Conservation (phyloP, 2,113 vertebrate genomes). For the Hippocampus comes region DNA sequence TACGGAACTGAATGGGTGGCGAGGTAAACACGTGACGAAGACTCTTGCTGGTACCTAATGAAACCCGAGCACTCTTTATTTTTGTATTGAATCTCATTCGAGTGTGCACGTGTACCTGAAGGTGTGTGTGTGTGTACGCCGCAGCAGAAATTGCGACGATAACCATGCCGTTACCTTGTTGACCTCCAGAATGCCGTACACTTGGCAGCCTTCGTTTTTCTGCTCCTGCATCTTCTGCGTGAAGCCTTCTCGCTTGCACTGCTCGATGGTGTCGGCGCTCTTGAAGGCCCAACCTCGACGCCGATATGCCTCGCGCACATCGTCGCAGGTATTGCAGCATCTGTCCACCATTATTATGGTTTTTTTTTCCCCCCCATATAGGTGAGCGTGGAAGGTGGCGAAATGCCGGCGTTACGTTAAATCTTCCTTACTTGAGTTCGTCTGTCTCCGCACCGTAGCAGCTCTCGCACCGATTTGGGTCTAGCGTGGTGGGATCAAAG, state of each 20-base stretch:
- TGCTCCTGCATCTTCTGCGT: conserved; percentile 98
- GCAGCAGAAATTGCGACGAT: background rate
- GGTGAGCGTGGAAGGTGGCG: no score
- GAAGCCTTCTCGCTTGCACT: conserved; percentile 95
- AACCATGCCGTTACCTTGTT: conserved; percentile 80
- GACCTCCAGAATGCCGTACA: conserved; percentile 95
- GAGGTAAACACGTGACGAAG: no score
- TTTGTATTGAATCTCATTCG: background rate
- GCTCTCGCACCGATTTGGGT: conserved; percentile 92
- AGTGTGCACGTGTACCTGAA: no score
- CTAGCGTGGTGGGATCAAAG: conserved; percentile 86
- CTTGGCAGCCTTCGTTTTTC: conserved; percentile 96
- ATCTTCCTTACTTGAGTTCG: conserved; percentile 83
- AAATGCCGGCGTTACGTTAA: background rate
- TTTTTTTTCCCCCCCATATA: background rate
- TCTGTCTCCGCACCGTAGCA: conserved; percentile 95
- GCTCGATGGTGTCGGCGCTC: conserved; percentile 92
- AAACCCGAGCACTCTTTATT: background rate
- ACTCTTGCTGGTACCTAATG: no score
- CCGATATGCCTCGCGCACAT: conserved; percentile 94
- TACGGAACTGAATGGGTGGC: no score
- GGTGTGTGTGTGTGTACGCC: no score
- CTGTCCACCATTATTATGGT: conserved; percentile 54
- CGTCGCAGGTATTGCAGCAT: conserved; percentile 95
- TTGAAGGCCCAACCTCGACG: conserved; percentile 97